These are phyloP conservation scores for Sweltsa coloradensis DNA, from an alignment of 1,140 invertebrate species.

Conservation along the genomic window DNA sequence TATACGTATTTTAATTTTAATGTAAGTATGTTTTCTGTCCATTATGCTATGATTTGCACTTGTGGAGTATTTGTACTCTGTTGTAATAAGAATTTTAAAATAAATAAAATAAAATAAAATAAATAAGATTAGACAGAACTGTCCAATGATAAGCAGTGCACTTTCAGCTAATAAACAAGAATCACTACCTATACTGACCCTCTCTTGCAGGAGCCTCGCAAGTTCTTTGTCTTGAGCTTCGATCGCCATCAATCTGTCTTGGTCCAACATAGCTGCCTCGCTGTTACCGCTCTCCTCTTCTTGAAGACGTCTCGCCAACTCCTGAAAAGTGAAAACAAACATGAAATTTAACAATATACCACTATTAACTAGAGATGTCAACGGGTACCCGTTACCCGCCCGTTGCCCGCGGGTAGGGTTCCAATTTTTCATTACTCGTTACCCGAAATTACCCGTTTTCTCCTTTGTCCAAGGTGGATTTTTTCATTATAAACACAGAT, in stretches of 20 bases:
- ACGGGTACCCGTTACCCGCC: no score
- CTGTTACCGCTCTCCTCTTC: slow-evolving; percentile 47
- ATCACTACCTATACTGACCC: slow-evolving; percentile 36
- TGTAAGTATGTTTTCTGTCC: background rate
- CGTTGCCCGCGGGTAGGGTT: no score
- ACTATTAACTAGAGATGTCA: no score
- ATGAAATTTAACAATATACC: no score
- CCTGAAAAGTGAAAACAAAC: no score
- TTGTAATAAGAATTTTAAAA: background rate
- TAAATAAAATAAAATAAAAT: slow-evolving; percentile 1
- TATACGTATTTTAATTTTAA: background rate
- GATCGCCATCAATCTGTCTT: slow-evolving; percentile 65
- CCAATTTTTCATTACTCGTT: no score
- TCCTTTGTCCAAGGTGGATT: no score
- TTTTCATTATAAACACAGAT: no score
- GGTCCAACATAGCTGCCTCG: slow-evolving; percentile 45
- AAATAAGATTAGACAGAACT: background rate
- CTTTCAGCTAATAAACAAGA: background rate
- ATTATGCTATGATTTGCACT: background rate
- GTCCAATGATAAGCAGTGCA: background rate
- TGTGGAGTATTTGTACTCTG: background rate
- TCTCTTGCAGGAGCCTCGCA: slow-evolving; percentile 78
- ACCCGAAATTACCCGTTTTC: no score
- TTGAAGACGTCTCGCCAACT: slow-evolving; percentile 50
- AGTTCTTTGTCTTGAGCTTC: slow-evolving; percentile 86